Evolutionary conservation across 2,797 vertebrate species (phyloP), one percentile per base, ranked within the genome.

Genomic region (Fundulus diaphanus): DNA sequence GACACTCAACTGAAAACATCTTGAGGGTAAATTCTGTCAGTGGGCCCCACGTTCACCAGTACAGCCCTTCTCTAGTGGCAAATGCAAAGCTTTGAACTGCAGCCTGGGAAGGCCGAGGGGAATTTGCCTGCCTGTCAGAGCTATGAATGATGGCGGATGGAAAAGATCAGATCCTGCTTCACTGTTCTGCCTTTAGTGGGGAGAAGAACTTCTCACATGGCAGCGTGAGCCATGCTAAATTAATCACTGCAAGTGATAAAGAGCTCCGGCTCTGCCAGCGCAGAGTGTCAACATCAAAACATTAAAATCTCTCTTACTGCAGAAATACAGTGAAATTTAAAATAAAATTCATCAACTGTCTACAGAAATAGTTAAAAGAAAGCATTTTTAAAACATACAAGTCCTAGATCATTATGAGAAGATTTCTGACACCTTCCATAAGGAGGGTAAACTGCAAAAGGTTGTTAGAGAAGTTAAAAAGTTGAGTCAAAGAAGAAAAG

Each of bases 121-220:
- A 80, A 88, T 87, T 86, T 77, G 73, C 77, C 72, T 76, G 82
- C 73, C 81, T 91, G 90, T 92, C 92, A 92, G 68, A 71, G 42
- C 76, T 75, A n/a, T 92, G 91, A 92, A 35, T 92, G 88, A 93
- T 93, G 86, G 90, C 33, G 74, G 83, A 88, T 85, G 74, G 79
- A 76, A 84, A 83, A 85, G 82, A 89, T 90, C 82, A 76, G 87
- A 87, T 83, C 78, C 77, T 70, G 85, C 84, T 69, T 83, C 0
- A 29, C 81, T 66, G 68, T 46, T 86, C 68, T 82, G 88, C 83
- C 90, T 85, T 46, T 57, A 18, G 84, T 57, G 16, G 85, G 82
- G 80, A 61, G 65, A 77, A 42, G 37, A 81, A 84, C 76, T 48
- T 80, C 69, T 88, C 79, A 83, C n/a, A 57, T 31, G 9, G 69